phyloP scores from a whole-genome alignment of 2,888 invertebrate species.

The Phalera bucephala region DNA sequence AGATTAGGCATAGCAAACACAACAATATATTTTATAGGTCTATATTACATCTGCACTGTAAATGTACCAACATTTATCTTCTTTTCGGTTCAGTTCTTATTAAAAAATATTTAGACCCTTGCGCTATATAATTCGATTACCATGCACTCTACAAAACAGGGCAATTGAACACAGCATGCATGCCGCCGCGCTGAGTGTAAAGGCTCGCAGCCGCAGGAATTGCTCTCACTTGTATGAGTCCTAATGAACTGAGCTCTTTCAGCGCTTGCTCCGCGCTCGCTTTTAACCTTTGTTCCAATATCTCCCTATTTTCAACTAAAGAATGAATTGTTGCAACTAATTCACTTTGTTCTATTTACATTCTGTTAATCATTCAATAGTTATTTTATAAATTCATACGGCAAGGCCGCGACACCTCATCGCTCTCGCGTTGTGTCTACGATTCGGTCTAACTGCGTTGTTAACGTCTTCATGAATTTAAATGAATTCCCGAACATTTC shows the following conservation, averaged over 20 bases:
- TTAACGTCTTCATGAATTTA: constrained; percentile 61
- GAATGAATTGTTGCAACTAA: not conserved
- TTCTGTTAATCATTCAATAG: not conserved
- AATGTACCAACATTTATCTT: too few species aligned
- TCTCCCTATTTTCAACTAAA: not conserved
- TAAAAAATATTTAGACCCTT: too few species aligned
- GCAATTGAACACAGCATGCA: not conserved
- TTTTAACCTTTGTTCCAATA: not conserved
- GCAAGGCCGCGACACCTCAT: not conserved
- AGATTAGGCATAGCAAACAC: too few species aligned
- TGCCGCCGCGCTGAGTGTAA: not conserved
- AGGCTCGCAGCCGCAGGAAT: not conserved
- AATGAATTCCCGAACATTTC: constrained; percentile 40
- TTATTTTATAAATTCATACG: not conserved
- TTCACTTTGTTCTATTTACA: not conserved
- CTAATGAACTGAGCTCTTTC: not conserved
- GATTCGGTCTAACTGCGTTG: constrained; percentile 42
- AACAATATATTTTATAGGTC: too few species aligned
- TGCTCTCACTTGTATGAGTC: not conserved
- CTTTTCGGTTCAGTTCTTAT: too few species aligned
- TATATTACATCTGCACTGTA: too few species aligned
- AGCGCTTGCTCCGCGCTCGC: not conserved
- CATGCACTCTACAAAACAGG: not conserved
- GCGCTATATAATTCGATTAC: too few species aligned
- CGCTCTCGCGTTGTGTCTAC: constrained; percentile 6